Base-by-base conservation (phyloP, 2,113 vertebrate species). In the Pseudorectes ferrugineus region DNA sequence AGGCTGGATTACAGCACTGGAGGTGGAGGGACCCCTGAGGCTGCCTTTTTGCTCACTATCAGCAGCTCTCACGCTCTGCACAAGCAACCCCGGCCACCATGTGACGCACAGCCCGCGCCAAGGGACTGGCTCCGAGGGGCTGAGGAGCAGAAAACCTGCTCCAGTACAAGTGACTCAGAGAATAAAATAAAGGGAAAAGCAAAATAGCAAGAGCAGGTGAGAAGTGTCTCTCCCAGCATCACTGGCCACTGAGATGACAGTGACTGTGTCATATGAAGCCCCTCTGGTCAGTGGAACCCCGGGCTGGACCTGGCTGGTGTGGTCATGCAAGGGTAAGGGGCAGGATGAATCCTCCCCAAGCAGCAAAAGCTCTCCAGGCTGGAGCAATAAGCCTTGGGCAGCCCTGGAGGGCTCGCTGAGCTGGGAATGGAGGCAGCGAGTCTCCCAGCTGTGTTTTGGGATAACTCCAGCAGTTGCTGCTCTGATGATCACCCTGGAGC, bases 1-100 rank as follows among this genome's bases (percentile, higher is more conserved):
- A 93, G 77, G 84, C 55, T 95, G 81, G 65, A 89, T 96, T 65
- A 72, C 42, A 70, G 87, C 22, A 35, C 88, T 36, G 72, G 67
- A 71, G 88, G 76, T 33, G 55, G 52, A 78, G 25, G 62, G 38
- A 81, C 73, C 57, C 81, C 65, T 1, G 28, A 93, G 82, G 85
- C 42, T 81, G 93, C 67, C 62, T 94, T 93, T 94, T 65, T 18
- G 8, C 81, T 93, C 8, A 7, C 61, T 76, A n/a, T 89, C 95
- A 65, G 77, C 88, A 68, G 42, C 70, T 20, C 55, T 61, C 46
- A 49, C 0, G 2, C 58, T 59, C 62, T 84, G 55, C 12, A 4
- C 40, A 17, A 89, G 63, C 48, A 62, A 20, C 43, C 43, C 65
- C 0, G 2, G 40, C 36, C 10, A 7, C 54, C 0, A 5, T 6